Evolutionary conservation across 1,140 invertebrate species (phyloP).

Genomic region (Brachionus manjavacas): DNA sequence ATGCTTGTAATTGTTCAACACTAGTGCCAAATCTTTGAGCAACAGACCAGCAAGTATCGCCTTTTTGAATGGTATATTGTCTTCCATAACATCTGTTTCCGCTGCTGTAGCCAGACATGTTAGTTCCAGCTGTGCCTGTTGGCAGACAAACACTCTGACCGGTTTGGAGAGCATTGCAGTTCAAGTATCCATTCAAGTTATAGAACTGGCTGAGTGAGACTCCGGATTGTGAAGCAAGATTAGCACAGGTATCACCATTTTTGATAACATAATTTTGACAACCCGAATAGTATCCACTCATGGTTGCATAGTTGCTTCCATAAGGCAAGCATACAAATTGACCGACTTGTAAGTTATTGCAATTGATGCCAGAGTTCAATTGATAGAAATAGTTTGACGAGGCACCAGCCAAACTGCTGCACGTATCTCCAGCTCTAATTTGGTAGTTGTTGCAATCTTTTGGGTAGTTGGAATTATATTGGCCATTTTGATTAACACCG

Average conservation of each 20-base stretch:
- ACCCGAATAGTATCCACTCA: neutral
- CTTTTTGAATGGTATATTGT: neutral
- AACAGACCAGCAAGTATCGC: neutral
- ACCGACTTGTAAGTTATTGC: conserved; percentile 2
- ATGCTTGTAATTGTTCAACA: neutral
- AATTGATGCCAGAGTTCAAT: neutral
- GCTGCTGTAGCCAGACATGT: neutral
- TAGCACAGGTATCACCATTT: neutral
- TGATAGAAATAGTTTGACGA: conserved; percentile 7
- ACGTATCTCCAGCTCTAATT: neutral
- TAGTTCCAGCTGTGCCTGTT: neutral
- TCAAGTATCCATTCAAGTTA: neutral
- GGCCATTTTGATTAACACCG: neutral
- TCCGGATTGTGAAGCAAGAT: neutral
- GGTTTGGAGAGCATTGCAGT: neutral
- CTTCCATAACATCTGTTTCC: neutral
- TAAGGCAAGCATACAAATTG: neutral
- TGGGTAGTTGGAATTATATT: neutral
- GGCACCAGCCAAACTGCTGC: neutral
- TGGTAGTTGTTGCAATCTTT: neutral
- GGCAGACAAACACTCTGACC: neutral
- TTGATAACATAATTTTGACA: neutral
- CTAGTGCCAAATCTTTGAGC: neutral
- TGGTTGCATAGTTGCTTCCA: neutral
- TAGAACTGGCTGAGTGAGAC: neutral